phyloP scores from a whole-genome alignment of 2,113 vertebrate genomes.

The Pogona vitticeps region DNA sequence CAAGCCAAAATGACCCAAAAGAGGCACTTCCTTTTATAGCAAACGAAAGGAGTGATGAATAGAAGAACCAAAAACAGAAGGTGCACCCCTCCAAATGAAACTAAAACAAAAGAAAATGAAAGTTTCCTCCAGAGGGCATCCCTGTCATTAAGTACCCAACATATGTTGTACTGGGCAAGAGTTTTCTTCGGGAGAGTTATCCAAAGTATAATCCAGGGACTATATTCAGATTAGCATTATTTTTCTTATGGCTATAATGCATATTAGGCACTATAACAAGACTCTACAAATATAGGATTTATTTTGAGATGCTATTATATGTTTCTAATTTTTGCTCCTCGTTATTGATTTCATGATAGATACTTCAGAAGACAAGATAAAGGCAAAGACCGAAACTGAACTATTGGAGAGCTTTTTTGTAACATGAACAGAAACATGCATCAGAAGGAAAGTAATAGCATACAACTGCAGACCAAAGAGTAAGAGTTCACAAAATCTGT shows the following conservation, averaged over 20 bases:
- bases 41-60: no score
- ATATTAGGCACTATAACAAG: neutral
- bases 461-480: conserved; percentile 50
- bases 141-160: no score
- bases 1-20: no score
- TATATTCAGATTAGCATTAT: neutral
- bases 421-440: neutral
- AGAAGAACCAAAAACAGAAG: no score
- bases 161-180: no score
- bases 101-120: no score
- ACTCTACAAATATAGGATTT: neutral
- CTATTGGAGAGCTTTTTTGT: conserved; percentile 3
- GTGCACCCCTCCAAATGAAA: no score
- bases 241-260: neutral
- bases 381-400: conserved; percentile 44
- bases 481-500: neutral
- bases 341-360: conserved; percentile 15
- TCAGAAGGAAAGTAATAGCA: conserved; percentile 49
- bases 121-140: no score
- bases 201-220: neutral
- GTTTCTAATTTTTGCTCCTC: conserved; percentile 19
- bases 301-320: neutral
- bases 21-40: no score
- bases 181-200: neutral
- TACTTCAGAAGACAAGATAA: conserved; percentile 46